Evolutionary conservation across 2,113 vertebrate species (phyloP).

Genomic region (Hippoglossus stenolepis): DNA sequence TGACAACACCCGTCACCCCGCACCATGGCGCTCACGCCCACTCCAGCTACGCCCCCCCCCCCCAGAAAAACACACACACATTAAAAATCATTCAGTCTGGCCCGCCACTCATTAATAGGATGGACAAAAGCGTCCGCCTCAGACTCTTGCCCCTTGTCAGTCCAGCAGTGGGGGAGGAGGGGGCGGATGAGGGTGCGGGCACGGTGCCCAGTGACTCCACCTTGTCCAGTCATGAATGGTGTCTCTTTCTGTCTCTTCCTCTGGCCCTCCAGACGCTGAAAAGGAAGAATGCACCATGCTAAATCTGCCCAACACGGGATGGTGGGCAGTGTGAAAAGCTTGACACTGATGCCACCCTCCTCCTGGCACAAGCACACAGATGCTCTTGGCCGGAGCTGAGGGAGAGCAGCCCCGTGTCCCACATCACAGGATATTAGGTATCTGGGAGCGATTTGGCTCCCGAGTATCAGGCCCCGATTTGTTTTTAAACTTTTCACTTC

Average conservation of each 20-base stretch:
- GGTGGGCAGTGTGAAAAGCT: slow-evolving; percentile 57
- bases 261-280: slow-evolving; percentile 47
- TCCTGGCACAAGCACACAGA: slow-evolving; percentile 61
- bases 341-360: slow-evolving; percentile 66
- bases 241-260: slow-evolving; percentile 47
- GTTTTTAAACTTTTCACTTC: slow-evolving; percentile 19
- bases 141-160: slow-evolving; percentile 27
- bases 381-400: slow-evolving; percentile 45
- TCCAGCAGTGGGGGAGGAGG: slow-evolving; percentile 23
- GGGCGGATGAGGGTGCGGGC: slow-evolving; percentile 36
- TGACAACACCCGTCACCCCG: slow-evolving; percentile 70
- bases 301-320: slow-evolving; percentile 61
- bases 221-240: slow-evolving; percentile 47
- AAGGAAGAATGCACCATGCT: slow-evolving; percentile 69
- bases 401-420: slow-evolving; percentile 9
- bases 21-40: slow-evolving; percentile 18
- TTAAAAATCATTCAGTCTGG: slow-evolving; percentile 34
- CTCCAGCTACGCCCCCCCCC: slow-evolving; percentile 17
- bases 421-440: slow-evolving; percentile 27
- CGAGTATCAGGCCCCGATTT: background rate
- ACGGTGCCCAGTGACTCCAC: slow-evolving; percentile 59
- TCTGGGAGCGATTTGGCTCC: slow-evolving; percentile 21
- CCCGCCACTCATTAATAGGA: slow-evolving; percentile 47
- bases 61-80: slow-evolving; percentile 13
- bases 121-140: slow-evolving; percentile 44